Base-by-base conservation (phyloP, 1,140 invertebrate species). In the Potamilus streckersoni region DNA sequence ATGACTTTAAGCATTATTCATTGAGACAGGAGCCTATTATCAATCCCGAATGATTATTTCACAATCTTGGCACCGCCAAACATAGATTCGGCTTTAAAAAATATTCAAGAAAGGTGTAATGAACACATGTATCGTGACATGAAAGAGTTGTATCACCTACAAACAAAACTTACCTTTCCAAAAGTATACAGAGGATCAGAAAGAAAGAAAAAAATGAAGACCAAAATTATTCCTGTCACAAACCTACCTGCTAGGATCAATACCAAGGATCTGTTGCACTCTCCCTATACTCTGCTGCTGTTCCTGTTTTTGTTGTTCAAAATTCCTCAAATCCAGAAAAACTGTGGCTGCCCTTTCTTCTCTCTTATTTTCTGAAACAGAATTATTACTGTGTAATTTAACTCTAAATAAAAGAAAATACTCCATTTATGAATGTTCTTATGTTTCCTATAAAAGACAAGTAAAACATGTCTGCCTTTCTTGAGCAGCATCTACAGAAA, bases 311-410 rank as follows among this genome's bases (percentile, higher is more conserved):
- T 84, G 79, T 71, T 85, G 73, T 31, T 87, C 82, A 83, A 86
- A 87, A 20, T 84, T 83, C 73, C 87, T 79, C 61, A 88, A 73
- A 74, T 88, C 87, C 65, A 88, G 83, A 73, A 80, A 88, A 15
- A 88, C 83, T 56, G 87, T 88, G 4, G 84, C 79, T 64, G 72
- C 85, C 80, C 71, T 73, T 63, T 69, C 67, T 31, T 66, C 73
- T 62, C 67, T 78, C 58, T 69, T 55, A n/a, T 6, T n/a, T 58
- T 72, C 72, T 59, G 56, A 27, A 23, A 19, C 60, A 76, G 59
- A 31, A 62, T 59, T 14, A 23, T 27, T 13, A 27, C 23, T 14
- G 5, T 5, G 6, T 0, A 72, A 31, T 4, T 49, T 6, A 49
- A 49, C 38, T n/a, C 55, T 57, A 5, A 57, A 66, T 38, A 66